Conservation (phyloP, 1,140 invertebrate species). For the Drosophila bifasciata region DNA sequence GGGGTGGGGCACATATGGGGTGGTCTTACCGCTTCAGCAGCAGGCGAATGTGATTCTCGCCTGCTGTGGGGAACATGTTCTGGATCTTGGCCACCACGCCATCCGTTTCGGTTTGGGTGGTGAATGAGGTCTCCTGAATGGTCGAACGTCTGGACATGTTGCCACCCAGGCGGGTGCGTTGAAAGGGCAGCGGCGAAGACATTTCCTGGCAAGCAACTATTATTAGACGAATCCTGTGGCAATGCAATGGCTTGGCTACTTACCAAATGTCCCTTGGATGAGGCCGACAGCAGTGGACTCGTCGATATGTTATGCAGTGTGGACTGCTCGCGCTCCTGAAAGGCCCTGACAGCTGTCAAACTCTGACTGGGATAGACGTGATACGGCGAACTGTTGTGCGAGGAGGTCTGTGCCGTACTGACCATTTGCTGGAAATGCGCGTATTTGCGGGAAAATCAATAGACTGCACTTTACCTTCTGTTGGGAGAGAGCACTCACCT, state of each 20-base stretch:
- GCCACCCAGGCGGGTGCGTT: slow-evolving; percentile 82
- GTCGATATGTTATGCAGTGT: slow-evolving; percentile 78
- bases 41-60: slow-evolving; percentile 93
- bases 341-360: slow-evolving; percentile 78
- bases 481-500: no score
- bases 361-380: slow-evolving; percentile 83
- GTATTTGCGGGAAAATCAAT: slow-evolving; percentile 35
- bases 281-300: slow-evolving; percentile 76
- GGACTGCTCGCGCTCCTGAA: slow-evolving; percentile 72
- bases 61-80: slow-evolving; percentile 95
- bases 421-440: slow-evolving; percentile 53
- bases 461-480: slow-evolving; percentile 15
- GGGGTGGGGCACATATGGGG: no score
- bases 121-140: slow-evolving; percentile 88
- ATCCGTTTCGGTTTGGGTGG: slow-evolving; percentile 87
- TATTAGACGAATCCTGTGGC: not conserved
- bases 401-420: slow-evolving; percentile 46
- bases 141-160: slow-evolving; percentile 85
- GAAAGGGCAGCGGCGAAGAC: slow-evolving; percentile 83
- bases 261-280: slow-evolving; percentile 75
- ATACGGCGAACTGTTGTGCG: slow-evolving; percentile 80
- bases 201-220: slow-evolving; percentile 58
- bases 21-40: slow-evolving; percentile 92
- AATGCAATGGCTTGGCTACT: not conserved
- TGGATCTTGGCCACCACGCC: slow-evolving; percentile 92